These are phyloP conservation scores for Ornithorhynchus anatinus DNA, from an alignment of 2,113 vertebrate genomes.

Conservation along the genomic window DNA sequence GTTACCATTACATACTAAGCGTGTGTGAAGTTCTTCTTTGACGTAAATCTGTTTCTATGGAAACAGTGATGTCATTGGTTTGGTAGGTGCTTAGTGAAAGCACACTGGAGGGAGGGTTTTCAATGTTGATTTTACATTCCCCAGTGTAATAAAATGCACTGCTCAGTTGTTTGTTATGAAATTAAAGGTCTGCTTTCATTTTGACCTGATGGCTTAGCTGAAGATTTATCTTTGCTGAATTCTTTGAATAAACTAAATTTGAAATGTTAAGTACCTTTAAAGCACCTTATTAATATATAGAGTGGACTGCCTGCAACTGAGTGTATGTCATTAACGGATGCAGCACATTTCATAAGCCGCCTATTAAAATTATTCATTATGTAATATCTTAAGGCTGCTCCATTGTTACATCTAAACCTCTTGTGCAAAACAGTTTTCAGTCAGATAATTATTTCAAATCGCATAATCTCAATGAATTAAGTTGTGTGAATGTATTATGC, in stretches of 20 bases:
- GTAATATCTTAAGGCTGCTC: too few relatives aligned
- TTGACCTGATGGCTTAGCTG: not conserved
- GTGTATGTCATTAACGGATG: too few relatives aligned
- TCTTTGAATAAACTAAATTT: conserved; percentile 1
- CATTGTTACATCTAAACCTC: too few relatives aligned
- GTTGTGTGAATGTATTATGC: too few relatives aligned
- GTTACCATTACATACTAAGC: conserved; percentile 39
- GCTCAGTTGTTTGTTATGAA: not conserved
- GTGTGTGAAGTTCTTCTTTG: conserved; percentile 34
- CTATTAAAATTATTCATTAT: too few relatives aligned
- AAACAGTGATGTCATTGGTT: conserved; percentile 45
- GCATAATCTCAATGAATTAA: too few relatives aligned
- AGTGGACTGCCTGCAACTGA: too few relatives aligned
- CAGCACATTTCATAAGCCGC: too few relatives aligned
- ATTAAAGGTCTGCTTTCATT: conserved; percentile 10
- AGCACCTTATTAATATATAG: not conserved
- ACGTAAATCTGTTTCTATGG: conserved; percentile 55
- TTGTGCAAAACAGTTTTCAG: too few relatives aligned
- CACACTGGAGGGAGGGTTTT: not conserved
- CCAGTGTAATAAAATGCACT: not conserved
- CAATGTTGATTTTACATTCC: conserved; percentile 10
- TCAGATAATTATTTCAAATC: too few relatives aligned
- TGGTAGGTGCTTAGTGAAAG: conserved; percentile 11
- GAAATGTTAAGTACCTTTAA: not conserved
- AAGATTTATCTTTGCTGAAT: not conserved